Conservation (phyloP, 2,797 vertebrate genomes). For the Pipistrellus kuhlii region DNA sequence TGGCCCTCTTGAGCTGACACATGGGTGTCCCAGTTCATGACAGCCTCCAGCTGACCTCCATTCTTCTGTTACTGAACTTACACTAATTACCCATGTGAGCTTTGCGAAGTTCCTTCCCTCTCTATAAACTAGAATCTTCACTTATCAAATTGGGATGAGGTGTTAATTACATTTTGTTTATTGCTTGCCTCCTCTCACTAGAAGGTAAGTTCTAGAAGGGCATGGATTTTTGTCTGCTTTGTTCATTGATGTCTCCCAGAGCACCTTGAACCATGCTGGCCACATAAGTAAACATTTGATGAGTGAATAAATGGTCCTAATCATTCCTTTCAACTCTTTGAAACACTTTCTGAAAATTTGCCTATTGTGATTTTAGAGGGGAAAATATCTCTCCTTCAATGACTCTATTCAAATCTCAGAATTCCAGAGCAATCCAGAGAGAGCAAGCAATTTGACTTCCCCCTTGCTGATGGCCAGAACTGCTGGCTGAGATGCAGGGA, state of each 20-base stretch:
- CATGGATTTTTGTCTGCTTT: not conserved
- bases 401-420: not conserved
- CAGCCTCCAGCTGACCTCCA: not conserved
- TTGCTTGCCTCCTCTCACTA: not conserved
- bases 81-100: not conserved
- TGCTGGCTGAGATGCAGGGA: not conserved
- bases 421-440: not conserved
- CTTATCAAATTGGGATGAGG: not conserved
- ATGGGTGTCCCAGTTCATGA: not conserved
- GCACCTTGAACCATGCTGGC: not conserved
- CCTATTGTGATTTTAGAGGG: not conserved
- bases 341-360: conserved; percentile 28
- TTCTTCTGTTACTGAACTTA: not conserved
- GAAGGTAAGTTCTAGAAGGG: not conserved
- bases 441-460: not conserved
- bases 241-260: not conserved
- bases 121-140: not conserved
- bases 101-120: not conserved
- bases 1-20: not conserved
- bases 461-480: not conserved
- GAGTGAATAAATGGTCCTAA: not conserved
- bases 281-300: not conserved
- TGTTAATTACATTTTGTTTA: not conserved
- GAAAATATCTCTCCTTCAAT: not conserved
- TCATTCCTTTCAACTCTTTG: not conserved